phyloP scores from a whole-genome alignment of 2,797 vertebrate genomes.

The Peromyscus aztecus region DNA sequence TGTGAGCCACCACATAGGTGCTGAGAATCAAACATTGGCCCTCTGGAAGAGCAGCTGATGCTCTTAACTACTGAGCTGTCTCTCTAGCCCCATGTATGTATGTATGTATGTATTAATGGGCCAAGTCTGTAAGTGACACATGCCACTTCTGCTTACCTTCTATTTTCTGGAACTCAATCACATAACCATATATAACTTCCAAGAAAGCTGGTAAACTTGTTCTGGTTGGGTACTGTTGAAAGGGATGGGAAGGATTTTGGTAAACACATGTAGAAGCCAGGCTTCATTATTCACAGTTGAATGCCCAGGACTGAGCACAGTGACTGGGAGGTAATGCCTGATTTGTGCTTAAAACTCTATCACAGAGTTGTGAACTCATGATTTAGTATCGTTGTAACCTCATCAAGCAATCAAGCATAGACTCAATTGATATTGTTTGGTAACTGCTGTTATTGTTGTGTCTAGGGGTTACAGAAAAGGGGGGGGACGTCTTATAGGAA shows the following conservation, averaged over 20 bases:
- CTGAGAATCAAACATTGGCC: background rate
- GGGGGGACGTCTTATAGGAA: background rate
- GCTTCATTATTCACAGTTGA: conserved; percentile 19
- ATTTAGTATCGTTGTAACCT: background rate
- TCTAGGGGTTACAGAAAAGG: background rate
- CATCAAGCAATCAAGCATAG: background rate
- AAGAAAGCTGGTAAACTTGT: background rate
- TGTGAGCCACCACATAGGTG: background rate
- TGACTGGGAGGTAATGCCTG: background rate
- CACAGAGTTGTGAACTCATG: background rate
- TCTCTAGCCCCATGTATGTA: background rate
- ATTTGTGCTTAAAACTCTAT: conserved; percentile 6
- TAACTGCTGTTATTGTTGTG: background rate
- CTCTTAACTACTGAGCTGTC: background rate
- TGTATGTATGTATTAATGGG: background rate
- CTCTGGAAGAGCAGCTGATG: background rate
- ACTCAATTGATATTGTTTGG: conserved; percentile 32
- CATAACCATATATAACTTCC: conserved; percentile 6
- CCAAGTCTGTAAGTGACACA: background rate
- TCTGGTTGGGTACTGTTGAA: background rate
- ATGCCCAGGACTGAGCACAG: background rate
- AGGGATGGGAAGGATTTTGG: background rate
- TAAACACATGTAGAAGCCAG: background rate
- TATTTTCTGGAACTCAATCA: conserved; percentile 9
- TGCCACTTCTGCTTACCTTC: conserved; percentile 7